Conservation (phyloP, 2,113 vertebrate species). For the Cromileptes altivelis region DNA sequence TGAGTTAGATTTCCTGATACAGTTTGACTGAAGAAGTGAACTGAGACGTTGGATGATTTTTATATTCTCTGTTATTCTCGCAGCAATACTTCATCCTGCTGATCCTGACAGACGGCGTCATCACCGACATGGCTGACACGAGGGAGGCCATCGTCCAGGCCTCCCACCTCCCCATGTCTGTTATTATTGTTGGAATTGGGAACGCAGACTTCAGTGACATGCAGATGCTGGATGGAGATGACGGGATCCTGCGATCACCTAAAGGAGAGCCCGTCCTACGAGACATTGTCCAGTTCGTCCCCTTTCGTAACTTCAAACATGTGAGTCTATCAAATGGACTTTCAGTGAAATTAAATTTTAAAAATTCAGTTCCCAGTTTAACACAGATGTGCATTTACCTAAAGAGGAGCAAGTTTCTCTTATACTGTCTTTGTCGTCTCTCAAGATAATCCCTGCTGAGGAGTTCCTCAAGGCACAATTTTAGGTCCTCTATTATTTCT, state of each 20-base stretch:
- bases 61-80: not conserved
- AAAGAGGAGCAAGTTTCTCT: not conserved
- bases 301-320: conserved; percentile 98
- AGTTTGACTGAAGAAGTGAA: not conserved
- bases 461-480: not conserved
- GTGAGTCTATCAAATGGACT: conserved; percentile 81
- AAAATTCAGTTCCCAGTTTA: too few relatives aligned
- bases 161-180: conserved; percentile 97
- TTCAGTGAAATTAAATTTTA: not conserved
- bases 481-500: not conserved
- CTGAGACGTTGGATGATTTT: not conserved
- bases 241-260: conserved; percentile 94
- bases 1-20: not conserved
- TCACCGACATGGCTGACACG: conserved; percentile 98
- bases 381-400: not conserved
- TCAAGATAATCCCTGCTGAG: not conserved
- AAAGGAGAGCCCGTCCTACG: conserved; percentile 95
- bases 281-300: conserved; percentile 98
- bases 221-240: conserved; percentile 97
- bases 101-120: conserved; percentile 97
- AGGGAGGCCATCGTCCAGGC: conserved; percentile 97
- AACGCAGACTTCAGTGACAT: conserved; percentile 97
- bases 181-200: conserved; percentile 97
- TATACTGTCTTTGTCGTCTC: not conserved
- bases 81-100: conserved; percentile 99